Evolutionary conservation across 2,888 invertebrate species (phyloP).

Genomic region (Aquatica leii): DNA sequence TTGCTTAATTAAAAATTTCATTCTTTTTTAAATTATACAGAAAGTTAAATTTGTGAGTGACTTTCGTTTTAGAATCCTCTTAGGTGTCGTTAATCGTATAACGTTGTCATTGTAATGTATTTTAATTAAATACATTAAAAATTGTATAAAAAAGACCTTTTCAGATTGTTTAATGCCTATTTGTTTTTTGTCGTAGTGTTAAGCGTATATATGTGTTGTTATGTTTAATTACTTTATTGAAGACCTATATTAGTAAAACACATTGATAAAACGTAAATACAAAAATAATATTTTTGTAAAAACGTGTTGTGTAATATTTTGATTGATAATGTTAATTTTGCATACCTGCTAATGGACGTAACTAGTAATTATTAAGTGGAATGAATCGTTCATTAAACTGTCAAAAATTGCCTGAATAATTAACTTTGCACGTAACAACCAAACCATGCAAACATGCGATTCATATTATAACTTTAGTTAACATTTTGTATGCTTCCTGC

Average conservation of each 20-base stretch:
- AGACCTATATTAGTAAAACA: too few relatives aligned
- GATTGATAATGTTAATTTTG: too few relatives aligned
- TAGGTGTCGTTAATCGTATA: not conserved
- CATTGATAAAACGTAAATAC: too few relatives aligned
- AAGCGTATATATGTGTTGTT: too few relatives aligned
- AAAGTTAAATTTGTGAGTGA: too few relatives aligned
- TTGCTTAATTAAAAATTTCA: conserved; percentile 5
- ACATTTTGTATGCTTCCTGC: conserved; percentile 9
- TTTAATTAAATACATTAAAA: conserved; percentile 6
- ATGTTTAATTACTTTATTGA: too few relatives aligned
- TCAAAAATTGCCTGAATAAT: conserved; percentile 31
- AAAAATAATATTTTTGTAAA: too few relatives aligned
- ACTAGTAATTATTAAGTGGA: conserved; percentile 19
- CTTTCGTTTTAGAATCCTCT: not conserved
- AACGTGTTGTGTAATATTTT: too few relatives aligned
- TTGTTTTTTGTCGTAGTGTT: too few relatives aligned
- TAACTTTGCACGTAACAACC: conserved; percentile 25
- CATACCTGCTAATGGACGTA: conserved; percentile 5
- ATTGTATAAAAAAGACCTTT: not conserved
- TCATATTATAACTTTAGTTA: conserved; percentile 15
- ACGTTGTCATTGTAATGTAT: not conserved
- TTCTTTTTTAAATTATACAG: not conserved
- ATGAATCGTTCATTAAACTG: conserved; percentile 27
- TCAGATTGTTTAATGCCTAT: not conserved
- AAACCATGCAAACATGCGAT: conserved; percentile 29